These are phyloP conservation scores for Diplosoma virens DNA, from an alignment of 23 tunicate genomes.

Conservation along the genomic window DNA sequence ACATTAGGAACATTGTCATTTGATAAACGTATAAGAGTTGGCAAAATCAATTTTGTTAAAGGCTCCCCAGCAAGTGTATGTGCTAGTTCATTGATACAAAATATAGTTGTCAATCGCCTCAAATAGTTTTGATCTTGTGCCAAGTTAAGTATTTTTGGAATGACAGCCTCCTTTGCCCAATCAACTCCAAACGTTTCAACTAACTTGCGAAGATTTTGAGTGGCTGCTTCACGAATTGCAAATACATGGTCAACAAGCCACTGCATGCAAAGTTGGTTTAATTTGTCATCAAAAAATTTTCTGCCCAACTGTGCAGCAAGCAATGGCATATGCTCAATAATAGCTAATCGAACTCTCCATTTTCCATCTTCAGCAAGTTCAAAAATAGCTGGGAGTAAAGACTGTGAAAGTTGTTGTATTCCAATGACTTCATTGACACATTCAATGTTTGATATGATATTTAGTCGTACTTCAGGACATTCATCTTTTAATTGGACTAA, in stretches of 20 bases:
- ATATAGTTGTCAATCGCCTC: constrained; percentile 91
- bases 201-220: constrained; percentile 75
- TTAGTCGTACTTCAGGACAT: constrained; percentile 97
- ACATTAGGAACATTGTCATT: constrained; percentile 96
- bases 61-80: constrained; percentile 55
- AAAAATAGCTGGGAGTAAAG: constrained; percentile 94
- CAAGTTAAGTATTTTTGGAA: constrained; percentile 87
- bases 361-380: constrained; percentile 98
- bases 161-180: constrained; percentile 94
- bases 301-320: constrained; percentile 96
- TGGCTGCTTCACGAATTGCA: constrained; percentile 98
- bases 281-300: constrained; percentile 90
- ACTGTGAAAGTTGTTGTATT: constrained; percentile 93
- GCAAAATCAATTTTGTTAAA: constrained; percentile 66
- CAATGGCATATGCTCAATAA: constrained; percentile 99
- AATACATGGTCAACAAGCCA: constrained; percentile 99
- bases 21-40: constrained; percentile 62
- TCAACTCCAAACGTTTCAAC: constrained; percentile 92
- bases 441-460: constrained; percentile 95
- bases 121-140: constrained; percentile 94
- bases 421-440: constrained; percentile 96
- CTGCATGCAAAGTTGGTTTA: constrained; percentile 89
- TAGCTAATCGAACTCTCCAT: constrained; percentile 97
- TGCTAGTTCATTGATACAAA: constrained; percentile 88
- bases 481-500: constrained; percentile 91